Evolutionary conservation across 2,888 invertebrate genomes (phyloP).

Genomic region (Euclidia mi): DNA sequence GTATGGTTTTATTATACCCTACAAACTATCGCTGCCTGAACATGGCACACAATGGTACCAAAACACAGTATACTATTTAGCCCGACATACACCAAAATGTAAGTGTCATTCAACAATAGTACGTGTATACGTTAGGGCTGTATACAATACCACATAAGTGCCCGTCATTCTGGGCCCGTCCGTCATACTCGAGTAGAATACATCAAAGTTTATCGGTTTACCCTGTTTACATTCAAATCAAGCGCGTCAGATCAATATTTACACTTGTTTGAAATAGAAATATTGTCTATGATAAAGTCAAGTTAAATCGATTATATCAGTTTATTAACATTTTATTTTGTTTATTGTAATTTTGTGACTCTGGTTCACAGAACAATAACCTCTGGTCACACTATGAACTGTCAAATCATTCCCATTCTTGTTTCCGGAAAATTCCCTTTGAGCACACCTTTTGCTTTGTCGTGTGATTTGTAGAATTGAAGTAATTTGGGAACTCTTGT

Average conservation of each 20-base stretch:
- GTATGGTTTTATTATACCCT: not conserved
- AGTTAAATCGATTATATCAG: too few relatives aligned
- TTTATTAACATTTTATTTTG: too few relatives aligned
- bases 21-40: conserved; percentile 6
- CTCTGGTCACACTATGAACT: too few relatives aligned
- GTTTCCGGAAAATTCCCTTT: too few relatives aligned
- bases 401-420: too few relatives aligned
- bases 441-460: too few relatives aligned
- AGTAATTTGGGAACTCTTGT: too few relatives aligned
- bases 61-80: not conserved
- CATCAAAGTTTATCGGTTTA: conserved; percentile 49
- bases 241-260: conserved; percentile 55
- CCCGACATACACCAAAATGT: not conserved
- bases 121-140: conserved; percentile 8
- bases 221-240: conserved; percentile 54
- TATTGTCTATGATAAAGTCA: too few relatives aligned
- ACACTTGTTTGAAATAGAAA: too few relatives aligned
- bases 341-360: too few relatives aligned
- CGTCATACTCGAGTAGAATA: conserved; percentile 47
- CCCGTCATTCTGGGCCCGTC: conserved; percentile 39
- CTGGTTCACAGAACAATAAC: too few relatives aligned
- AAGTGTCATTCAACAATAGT: not conserved
- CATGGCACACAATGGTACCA: conserved; percentile 21
- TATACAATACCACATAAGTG: conserved; percentile 34
- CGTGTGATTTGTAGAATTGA: too few relatives aligned